Conservation (phyloP, 1,140 invertebrate genomes). For the Tribolium madens region DNA sequence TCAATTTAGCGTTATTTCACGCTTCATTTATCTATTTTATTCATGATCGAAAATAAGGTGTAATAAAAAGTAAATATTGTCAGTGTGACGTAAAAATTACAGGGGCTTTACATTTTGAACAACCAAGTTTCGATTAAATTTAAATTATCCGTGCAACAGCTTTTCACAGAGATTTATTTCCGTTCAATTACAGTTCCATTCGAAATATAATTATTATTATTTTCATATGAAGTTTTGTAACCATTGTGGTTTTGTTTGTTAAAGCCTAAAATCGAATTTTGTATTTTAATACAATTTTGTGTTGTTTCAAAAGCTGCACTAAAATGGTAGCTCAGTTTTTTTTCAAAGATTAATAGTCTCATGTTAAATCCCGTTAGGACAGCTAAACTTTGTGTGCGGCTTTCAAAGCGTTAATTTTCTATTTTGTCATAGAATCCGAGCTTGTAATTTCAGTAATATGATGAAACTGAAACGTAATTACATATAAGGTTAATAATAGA, state of each 20-base stretch:
- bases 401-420: neutral
- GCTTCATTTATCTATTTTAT: neutral
- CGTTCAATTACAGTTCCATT: neutral
- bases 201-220: neutral
- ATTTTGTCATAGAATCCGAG: neutral
- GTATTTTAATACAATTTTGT: neutral
- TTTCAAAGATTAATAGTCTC: neutral
- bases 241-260: neutral
- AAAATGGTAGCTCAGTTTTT: neutral
- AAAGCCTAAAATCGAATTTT: neutral
- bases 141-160: neutral
- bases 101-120: neutral
- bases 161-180: neutral
- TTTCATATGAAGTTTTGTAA: neutral
- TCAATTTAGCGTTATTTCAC: no score
- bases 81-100: no score
- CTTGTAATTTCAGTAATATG: neutral
- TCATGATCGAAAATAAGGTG: neutral
- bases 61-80: neutral
- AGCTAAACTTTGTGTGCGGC: neutral
- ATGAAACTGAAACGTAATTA: neutral
- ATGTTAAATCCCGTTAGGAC: neutral
- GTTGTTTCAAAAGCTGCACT: neutral
- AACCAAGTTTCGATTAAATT: neutral
- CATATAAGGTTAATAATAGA: neutral